A percentile compares a stretch with the other conserved stretches of the same genome.
Conservation (phyloP, 1,140 invertebrate genomes). For the Uloborus diversus region DNA sequence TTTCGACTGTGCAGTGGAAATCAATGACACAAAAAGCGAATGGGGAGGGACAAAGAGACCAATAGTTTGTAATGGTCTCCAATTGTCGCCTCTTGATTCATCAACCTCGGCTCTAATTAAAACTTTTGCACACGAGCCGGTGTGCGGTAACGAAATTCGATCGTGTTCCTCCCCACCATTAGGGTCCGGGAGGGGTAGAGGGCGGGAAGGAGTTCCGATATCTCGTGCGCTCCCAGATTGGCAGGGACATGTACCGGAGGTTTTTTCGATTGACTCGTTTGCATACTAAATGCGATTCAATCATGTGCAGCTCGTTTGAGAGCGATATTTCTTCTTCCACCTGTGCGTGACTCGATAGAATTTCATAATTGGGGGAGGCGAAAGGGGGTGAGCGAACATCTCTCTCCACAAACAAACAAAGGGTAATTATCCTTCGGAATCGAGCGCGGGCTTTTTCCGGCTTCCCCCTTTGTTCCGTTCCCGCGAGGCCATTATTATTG, state of each 20-base stretch:
- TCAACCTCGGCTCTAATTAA: no score
- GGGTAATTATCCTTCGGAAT: not conserved
- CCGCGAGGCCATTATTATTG: slow-evolving; percentile 2
- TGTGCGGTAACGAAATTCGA: no score
- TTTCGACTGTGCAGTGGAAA: no score
- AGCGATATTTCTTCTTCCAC: not conserved
- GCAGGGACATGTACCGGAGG: not conserved
- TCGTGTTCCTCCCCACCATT: no score
- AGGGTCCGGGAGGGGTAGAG: no score
- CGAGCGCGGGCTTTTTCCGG: not conserved
- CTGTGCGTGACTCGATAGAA: not conserved
- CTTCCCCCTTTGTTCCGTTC: not conserved
- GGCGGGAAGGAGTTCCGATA: no score
- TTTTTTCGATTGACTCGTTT: not conserved
- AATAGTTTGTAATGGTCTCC: no score
- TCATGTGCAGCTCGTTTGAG: not conserved
- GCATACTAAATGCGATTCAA: not conserved
- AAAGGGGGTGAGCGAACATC: no score
- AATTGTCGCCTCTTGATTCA: no score
- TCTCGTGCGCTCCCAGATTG: not conserved
- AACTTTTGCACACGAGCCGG: no score
- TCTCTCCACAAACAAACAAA: slow-evolving; percentile 8
- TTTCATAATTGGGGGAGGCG: slow-evolving; percentile 1
- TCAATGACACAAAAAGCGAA: no score
- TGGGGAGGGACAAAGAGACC: no score